phyloP scores from a whole-genome alignment of 1,140 invertebrate genomes.

The Pseudomyrmex flavicornis region DNA sequence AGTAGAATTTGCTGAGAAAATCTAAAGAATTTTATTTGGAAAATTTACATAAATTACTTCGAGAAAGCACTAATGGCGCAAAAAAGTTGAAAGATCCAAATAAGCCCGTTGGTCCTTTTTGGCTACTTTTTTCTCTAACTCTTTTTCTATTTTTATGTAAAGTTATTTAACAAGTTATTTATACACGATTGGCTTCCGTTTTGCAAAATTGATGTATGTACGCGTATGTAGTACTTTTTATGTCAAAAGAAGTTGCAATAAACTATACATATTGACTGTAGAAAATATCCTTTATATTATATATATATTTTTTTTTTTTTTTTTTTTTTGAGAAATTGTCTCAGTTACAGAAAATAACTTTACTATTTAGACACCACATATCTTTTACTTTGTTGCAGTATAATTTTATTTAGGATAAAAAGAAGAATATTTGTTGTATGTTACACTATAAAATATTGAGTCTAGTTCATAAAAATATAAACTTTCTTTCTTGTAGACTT shows the following conservation, averaged over 20 bases:
- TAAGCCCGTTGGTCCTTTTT: conserved; percentile 5
- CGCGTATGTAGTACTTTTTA: not conserved
- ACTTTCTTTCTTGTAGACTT: too few species aligned
- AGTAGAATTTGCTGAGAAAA: not conserved
- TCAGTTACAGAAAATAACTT: not conserved
- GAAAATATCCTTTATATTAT: not conserved
- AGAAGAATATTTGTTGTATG: too few species aligned
- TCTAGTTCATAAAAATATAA: too few species aligned
- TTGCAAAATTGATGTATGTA: conserved; percentile 2
- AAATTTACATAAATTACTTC: conserved; percentile 1
- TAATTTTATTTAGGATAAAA: too few species aligned
- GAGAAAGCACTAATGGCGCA: conserved; percentile 23
- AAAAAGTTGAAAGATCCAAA: not conserved
- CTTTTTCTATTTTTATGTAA: conserved; percentile 28
- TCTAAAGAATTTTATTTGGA: not conserved
- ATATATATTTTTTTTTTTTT: not conserved
- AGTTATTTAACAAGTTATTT: conserved; percentile 1
- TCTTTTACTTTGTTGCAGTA: too few species aligned
- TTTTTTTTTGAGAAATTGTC: not conserved
- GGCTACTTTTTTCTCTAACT: conserved; percentile 5
- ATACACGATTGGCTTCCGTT: conserved; percentile 11
- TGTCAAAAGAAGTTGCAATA: not conserved
- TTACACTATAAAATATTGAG: too few species aligned
- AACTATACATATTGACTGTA: conserved; percentile 4
- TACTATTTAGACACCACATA: too few species aligned